phyloP scores from a whole-genome alignment of 1,140 invertebrate genomes.

The Drosophila subobscura region DNA sequence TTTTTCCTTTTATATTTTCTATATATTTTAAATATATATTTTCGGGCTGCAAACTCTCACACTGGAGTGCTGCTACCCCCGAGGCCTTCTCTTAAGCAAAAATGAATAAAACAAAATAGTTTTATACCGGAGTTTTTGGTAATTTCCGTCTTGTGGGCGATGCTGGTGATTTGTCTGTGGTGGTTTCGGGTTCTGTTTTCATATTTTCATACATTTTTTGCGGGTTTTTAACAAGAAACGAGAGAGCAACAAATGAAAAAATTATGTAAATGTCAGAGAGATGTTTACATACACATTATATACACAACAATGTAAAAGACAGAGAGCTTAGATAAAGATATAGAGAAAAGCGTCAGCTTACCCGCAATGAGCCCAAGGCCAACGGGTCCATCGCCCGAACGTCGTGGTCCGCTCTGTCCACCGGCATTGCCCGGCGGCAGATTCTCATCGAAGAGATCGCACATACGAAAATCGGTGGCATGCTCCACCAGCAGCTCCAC shows the following conservation, averaged over 20 bases:
- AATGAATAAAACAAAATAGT: constrained; percentile 72
- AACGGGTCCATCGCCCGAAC: constrained; percentile 76
- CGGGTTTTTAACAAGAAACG: constrained; percentile 64
- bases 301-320: constrained; percentile 7
- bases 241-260: constrained; percentile 74
- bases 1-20: constrained; percentile 11
- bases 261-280: constrained; percentile 62
- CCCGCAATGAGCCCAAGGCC: constrained; percentile 81
- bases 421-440: constrained; percentile 78
- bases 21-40: constrained; percentile 29
- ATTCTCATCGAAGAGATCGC: constrained; percentile 87
- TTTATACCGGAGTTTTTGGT: constrained; percentile 97
- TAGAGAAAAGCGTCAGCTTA: constrained; percentile 63
- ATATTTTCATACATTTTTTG: constrained; percentile 27
- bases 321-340: constrained; percentile 11
- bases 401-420: constrained; percentile 73
- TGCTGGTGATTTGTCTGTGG: constrained; percentile 91
- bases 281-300: constrained; percentile 37
- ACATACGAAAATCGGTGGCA: constrained; percentile 88
- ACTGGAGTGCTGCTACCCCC: constrained; percentile 31
- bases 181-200: constrained; percentile 84
- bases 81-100: constrained; percentile 54
- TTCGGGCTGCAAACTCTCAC: constrained; percentile 24
- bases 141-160: constrained; percentile 95
- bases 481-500: constrained; percentile 93